Evolutionary conservation across 2,888 invertebrate genomes (phyloP).

Genomic region (Ichneumoninae sp.): DNA sequence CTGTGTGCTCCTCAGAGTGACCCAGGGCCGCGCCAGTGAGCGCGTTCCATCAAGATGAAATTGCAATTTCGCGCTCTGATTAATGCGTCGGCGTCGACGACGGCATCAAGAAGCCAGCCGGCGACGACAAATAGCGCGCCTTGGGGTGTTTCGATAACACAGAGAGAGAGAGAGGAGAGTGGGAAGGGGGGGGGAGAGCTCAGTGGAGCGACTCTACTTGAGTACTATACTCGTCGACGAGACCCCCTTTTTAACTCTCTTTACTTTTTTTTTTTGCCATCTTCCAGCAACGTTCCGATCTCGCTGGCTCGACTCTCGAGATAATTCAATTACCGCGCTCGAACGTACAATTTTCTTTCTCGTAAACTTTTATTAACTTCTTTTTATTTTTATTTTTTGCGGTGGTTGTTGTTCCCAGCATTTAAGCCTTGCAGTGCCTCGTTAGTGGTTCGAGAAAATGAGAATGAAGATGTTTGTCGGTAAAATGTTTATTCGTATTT

Average conservation of each 20-base stretch:
- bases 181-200: not conserved
- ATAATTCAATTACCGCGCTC: conserved; percentile 35
- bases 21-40: conserved; percentile 50
- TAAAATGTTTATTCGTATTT: not conserved
- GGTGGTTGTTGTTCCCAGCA: not conserved
- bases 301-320: conserved; percentile 25
- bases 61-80: conserved; percentile 69
- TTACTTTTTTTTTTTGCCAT: conserved; percentile 30
- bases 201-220: conserved; percentile 2
- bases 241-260: not conserved
- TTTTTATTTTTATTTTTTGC: not conserved
- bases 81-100: conserved; percentile 59
- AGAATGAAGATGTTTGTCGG: not conserved
- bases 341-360: conserved; percentile 35
- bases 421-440: not conserved
- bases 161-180: not conserved
- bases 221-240: conserved; percentile 3
- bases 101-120: conserved; percentile 34
- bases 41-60: conserved; percentile 61
- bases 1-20: conserved; percentile 54
- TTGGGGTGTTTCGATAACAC: conserved; percentile 58
- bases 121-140: conserved; percentile 53
- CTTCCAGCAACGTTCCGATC: conserved; percentile 15
- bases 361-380: conserved; percentile 19
- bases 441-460: not conserved